These are phyloP conservation scores for Hozukius guyotensis DNA, from an alignment of 2,797 vertebrate genomes.

Conservation along the genomic window DNA sequence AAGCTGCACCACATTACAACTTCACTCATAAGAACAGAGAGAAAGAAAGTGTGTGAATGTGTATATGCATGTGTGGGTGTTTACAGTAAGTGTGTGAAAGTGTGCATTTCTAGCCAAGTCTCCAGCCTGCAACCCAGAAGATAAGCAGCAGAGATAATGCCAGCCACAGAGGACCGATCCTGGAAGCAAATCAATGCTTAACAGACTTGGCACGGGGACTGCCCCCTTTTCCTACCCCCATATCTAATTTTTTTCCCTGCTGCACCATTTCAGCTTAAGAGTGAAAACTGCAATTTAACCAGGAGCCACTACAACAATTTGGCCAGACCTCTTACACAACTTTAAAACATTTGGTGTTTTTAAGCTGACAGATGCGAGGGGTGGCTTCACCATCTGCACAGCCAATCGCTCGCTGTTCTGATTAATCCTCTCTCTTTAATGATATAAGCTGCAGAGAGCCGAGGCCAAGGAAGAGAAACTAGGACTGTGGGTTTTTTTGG, in stretches of 20 bases:
- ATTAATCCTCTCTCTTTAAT: conserved; percentile 63
- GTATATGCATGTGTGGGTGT: conserved; percentile 13
- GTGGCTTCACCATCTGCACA: conserved; percentile 61
- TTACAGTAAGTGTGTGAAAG: conserved; percentile 17
- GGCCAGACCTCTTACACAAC: conserved; percentile 20
- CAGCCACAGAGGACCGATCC: conserved; percentile 52
- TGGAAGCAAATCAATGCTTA: conserved; percentile 57
- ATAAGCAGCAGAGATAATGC: conserved; percentile 74
- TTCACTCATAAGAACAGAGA: conserved; percentile 9
- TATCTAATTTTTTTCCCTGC: conserved; percentile 10
- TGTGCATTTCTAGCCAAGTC: conserved; percentile 52
- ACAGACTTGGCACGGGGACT: conserved; percentile 57
- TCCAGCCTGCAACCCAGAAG: conserved; percentile 61
- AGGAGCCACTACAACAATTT: conserved; percentile 41
- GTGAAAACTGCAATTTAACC: conserved; percentile 49
- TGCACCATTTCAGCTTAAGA: conserved; percentile 24
- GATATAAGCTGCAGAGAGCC: conserved; percentile 40
- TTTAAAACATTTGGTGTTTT: conserved; percentile 49
- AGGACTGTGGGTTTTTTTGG: conserved; percentile 45
- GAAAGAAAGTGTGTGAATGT: background rate
- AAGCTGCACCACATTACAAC: conserved; percentile 32
- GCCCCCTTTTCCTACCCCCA: conserved; percentile 13
- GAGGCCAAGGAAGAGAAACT: conserved; percentile 35
- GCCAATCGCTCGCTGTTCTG: conserved; percentile 48
- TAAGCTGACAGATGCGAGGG: conserved; percentile 47